Percentiles rank a stretch among this genome's conserved stretches.
Conservation (phyloP, 30 jellyfish, hydroid and myxozoan species). For the Pelagia noctiluca region DNA sequence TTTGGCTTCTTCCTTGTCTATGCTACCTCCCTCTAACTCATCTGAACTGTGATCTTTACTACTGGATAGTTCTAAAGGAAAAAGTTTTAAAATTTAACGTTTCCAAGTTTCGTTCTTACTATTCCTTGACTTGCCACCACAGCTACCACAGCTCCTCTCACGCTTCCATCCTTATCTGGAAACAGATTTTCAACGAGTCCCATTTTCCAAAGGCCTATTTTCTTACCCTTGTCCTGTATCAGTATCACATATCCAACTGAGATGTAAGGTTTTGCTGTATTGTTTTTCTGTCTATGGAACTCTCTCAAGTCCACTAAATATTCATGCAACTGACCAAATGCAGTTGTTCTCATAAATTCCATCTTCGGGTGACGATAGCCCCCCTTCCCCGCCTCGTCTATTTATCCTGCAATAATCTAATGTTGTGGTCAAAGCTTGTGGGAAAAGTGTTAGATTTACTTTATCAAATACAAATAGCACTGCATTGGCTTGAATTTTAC, state of each 20-base stretch:
- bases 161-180: constrained; percentile 34
- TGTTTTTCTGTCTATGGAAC: too few relatives aligned
- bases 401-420: neutral
- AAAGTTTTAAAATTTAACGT: neutral
- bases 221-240: neutral
- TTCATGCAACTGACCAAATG: too few relatives aligned
- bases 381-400: too few relatives aligned
- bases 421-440: neutral
- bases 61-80: neutral
- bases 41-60: neutral
- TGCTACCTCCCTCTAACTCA: neutral
- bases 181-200: constrained; percentile 26
- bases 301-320: constrained; percentile 21
- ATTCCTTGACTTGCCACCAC: constrained; percentile 27
- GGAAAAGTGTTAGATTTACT: neutral
- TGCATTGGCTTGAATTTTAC: neutral
- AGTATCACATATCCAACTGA: neutral
- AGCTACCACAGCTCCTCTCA: constrained; percentile 52
- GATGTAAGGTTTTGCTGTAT: too few relatives aligned
- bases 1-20: neutral
- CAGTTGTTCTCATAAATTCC: too few relatives aligned
- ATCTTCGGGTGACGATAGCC: too few relatives aligned
- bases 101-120: constrained; percentile 1
- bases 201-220: constrained; percentile 39
- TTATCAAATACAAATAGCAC: neutral